phyloP scores from a whole-genome alignment of 2,888 invertebrate genomes.

The Neelides folsomi region DNA sequence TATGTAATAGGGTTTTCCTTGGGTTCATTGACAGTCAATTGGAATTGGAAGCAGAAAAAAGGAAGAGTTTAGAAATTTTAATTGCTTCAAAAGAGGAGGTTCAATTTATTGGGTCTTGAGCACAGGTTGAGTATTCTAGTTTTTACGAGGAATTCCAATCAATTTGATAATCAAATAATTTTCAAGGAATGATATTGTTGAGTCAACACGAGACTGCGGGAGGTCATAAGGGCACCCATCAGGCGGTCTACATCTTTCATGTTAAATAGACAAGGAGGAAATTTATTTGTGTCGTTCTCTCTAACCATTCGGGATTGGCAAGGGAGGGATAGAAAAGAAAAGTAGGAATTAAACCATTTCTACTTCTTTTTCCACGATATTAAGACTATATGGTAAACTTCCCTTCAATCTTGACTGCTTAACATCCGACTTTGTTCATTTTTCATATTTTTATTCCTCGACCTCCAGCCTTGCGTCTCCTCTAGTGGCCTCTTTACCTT shows the following conservation, averaged over 20 bases:
- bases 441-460: neutral
- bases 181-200: conserved; percentile 19
- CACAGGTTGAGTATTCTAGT: conserved; percentile 2
- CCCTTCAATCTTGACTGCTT: neutral
- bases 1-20: too few relatives aligned
- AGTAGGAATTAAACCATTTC: neutral
- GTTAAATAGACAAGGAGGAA: conserved; percentile 21
- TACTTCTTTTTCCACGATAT: neutral
- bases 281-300: conserved; percentile 17
- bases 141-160: conserved; percentile 15
- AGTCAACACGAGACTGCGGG: conserved; percentile 19
- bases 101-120: too few relatives aligned
- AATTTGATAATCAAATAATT: conserved; percentile 22
- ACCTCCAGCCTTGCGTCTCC: too few relatives aligned
- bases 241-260: conserved; percentile 20
- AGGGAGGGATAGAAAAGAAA: neutral
- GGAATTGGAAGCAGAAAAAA: too few relatives aligned
- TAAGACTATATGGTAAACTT: neutral
- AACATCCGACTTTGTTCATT: neutral
- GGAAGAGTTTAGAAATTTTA: too few relatives aligned
- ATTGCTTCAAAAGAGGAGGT: too few relatives aligned
- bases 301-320: conserved; percentile 5
- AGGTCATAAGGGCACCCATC: conserved; percentile 19
- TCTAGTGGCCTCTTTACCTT: too few relatives aligned
- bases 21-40: too few relatives aligned